phyloP scores from a whole-genome alignment of 2,113 vertebrate species.

The Ctenodactylus gundi region DNA sequence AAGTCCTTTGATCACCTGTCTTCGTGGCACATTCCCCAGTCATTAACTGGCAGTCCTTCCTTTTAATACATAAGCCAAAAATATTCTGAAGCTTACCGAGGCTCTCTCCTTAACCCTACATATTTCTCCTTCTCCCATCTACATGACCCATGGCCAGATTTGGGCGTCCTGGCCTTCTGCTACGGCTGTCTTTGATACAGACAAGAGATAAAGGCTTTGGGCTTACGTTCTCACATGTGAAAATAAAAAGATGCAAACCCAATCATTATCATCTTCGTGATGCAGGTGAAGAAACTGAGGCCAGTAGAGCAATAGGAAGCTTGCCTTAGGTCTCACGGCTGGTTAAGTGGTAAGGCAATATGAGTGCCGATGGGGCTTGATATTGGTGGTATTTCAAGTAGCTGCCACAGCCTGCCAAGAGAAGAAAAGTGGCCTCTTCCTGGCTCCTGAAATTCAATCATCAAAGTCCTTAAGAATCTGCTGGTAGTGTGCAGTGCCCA shows the following conservation, averaged over 20 bases:
- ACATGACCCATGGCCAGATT: accelerated
- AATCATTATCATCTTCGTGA: background rate
- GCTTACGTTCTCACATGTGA: background rate
- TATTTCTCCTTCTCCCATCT: background rate
- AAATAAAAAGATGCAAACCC: background rate
- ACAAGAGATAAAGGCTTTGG: background rate
- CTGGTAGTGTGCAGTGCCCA: background rate
- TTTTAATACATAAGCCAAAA: background rate
- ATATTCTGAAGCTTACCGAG: background rate
- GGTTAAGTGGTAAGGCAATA: background rate
- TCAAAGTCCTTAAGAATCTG: background rate
- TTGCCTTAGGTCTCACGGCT: background rate
- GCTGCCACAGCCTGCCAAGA: background rate
- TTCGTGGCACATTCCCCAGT: background rate
- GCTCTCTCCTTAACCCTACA: background rate
- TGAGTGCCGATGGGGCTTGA: background rate
- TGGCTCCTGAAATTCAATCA: background rate
- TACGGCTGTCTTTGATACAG: background rate
- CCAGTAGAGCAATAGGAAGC: background rate
- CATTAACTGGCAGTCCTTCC: background rate
- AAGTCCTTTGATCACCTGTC: background rate
- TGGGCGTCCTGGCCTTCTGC: background rate
- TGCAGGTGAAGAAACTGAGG: background rate
- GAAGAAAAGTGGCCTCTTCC: background rate
- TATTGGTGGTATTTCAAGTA: background rate